Conservation (phyloP, 2,113 vertebrate genomes). For the Chauna torquata region DNA sequence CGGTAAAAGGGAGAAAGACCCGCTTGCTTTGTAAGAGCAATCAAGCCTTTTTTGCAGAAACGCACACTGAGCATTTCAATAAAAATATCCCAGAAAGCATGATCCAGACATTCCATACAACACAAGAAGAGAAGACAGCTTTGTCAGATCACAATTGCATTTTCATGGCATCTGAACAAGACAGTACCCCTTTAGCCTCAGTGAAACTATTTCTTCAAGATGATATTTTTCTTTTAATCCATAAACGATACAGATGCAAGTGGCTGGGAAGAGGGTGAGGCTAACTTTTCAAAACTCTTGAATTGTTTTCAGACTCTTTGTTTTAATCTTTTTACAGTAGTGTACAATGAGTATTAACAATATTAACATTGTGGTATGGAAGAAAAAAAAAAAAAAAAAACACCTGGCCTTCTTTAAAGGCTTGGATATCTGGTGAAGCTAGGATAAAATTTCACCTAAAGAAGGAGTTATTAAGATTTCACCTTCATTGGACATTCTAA, state of each 20-base stretch:
- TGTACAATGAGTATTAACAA: conserved; percentile 76
- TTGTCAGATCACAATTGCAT: conserved; percentile 65
- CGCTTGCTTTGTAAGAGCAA: conserved; percentile 65
- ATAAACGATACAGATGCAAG: conserved; percentile 52
- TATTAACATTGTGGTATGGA: conserved; percentile 70
- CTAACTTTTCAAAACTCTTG: conserved; percentile 49
- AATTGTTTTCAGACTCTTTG: conserved; percentile 61
- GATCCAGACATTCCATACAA: conserved; percentile 80
- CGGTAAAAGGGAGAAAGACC: conserved; percentile 83
- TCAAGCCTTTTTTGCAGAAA: conserved; percentile 69
- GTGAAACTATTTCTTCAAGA: conserved; percentile 61
- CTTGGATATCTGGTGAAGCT: neutral
- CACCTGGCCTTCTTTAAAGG: conserved; percentile 40
- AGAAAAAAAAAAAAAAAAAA: conserved; percentile 39
- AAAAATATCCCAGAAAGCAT: conserved; percentile 79
- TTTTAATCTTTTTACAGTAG: conserved; percentile 74
- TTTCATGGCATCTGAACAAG: conserved; percentile 73
- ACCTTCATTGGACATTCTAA: neutral
- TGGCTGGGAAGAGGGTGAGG: conserved; percentile 50
- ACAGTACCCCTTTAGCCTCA: conserved; percentile 71
- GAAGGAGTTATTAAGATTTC: neutral
- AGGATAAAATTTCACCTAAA: conserved; percentile 10
- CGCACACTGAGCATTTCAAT: conserved; percentile 77
- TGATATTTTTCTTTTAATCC: conserved; percentile 44
- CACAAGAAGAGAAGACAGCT: conserved; percentile 67